These are phyloP conservation scores for Cephus pulcher DNA, from an alignment of 2,888 invertebrate species.

Conservation along the genomic window DNA sequence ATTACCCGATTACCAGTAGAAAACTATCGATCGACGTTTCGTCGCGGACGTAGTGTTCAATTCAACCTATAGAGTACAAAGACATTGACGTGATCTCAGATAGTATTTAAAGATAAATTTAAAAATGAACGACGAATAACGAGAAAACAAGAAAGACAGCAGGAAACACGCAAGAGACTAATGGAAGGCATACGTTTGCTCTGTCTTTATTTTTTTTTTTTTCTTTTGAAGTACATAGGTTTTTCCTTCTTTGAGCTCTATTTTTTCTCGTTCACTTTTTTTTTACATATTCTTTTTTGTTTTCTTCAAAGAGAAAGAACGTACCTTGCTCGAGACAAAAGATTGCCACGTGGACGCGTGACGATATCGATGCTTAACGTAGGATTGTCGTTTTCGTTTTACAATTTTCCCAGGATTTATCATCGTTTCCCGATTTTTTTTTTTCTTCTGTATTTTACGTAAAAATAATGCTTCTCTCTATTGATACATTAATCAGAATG, in stretches of 20 bases:
- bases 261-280: background rate
- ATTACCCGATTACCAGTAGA: background rate
- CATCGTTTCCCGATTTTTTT: no score
- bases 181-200: background rate
- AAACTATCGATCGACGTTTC: background rate
- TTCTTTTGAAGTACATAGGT: background rate
- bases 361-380: background rate
- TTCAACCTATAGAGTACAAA: slow-evolving; percentile 57
- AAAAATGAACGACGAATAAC: background rate
- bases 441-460: no score
- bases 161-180: background rate
- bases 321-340: background rate
- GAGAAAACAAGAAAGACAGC: background rate
- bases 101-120: slow-evolving; percentile 25
- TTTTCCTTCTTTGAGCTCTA: background rate
- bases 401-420: background rate
- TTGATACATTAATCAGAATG: slow-evolving; percentile 3
- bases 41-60: slow-evolving; percentile 31
- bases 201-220: background rate
- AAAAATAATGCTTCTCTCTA: background rate
- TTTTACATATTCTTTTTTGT: background rate
- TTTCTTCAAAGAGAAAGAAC: slow-evolving; percentile 12
- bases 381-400: background rate
- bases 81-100: slow-evolving; percentile 54
- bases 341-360: background rate